These are phyloP conservation scores for Tetraneura akinire DNA, from an alignment of 1,140 invertebrate genomes.

Conservation along the genomic window DNA sequence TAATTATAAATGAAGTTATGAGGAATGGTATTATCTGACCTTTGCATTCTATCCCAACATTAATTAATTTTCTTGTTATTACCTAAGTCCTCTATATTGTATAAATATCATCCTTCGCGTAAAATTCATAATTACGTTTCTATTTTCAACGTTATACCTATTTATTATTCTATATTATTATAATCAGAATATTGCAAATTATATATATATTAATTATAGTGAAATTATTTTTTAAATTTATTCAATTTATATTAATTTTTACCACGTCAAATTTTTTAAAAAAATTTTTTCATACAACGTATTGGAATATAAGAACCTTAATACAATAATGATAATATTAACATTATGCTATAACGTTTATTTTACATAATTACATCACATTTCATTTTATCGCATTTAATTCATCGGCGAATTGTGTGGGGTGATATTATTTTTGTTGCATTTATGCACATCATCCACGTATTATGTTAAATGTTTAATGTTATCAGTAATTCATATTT, in stretches of 20 bases:
- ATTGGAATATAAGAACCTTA: no score
- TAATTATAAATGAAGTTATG: not conserved
- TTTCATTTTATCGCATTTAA: no score
- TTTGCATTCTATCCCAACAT: not conserved
- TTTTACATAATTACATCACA: no score
- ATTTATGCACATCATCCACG: not conserved
- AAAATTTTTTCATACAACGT: no score
- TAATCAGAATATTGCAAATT: no score
- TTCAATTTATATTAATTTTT: no score
- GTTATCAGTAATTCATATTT: constrained; percentile 1
- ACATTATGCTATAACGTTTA: no score
- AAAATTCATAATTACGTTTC: not conserved
- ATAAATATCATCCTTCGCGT: not conserved
- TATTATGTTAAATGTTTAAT: constrained; percentile 3
- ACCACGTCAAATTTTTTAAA: no score
- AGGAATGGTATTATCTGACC: constrained; percentile 14
- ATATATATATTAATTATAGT: no score
- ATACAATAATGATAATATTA: no score
- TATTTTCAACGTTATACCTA: not conserved
- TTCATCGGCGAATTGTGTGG: not conserved
- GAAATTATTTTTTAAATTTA: no score
- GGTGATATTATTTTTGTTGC: not conserved
- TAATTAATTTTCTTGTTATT: constrained; percentile 24
- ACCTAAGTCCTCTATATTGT: not conserved
- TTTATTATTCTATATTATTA: no score